These are phyloP conservation scores for Amphimedon queenslandica DNA, from an alignment of 37 sponge, comb jelly and placozoan genomes.

Conservation along the genomic window DNA sequence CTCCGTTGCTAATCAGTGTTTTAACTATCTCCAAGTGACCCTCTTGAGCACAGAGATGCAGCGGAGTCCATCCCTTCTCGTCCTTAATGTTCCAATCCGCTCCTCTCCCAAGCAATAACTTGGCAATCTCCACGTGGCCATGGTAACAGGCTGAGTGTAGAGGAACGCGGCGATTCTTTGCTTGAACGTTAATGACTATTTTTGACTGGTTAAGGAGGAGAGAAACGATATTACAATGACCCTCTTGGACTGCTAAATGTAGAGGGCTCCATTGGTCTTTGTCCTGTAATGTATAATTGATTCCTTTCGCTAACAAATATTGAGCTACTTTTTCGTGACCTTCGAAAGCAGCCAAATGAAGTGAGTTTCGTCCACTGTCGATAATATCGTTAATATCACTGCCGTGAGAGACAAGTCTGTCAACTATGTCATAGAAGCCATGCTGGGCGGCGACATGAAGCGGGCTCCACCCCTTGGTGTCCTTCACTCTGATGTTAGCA, in stretches of 20 bases:
- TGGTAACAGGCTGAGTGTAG: conserved; percentile 59
- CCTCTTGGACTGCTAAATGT: conserved; percentile 78
- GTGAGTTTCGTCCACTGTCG: conserved; percentile 61
- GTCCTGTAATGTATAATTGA: conserved; percentile 55
- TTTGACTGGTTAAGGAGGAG: conserved; percentile 24
- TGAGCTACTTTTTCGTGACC: conserved; percentile 55
- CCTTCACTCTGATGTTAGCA: conserved; percentile 26
- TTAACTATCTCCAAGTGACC: conserved; percentile 64
- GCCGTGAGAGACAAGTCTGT: conserved; percentile 33
- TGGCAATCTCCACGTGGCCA: conserved; percentile 48
- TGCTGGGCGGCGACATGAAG: conserved; percentile 80
- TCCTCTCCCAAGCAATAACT: conserved; percentile 35
- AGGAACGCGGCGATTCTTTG: conserved; percentile 72
- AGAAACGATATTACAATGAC: conserved; percentile 46
- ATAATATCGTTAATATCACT: conserved; percentile 53
- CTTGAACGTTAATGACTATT: conserved; percentile 47
- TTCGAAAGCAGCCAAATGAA: conserved; percentile 78
- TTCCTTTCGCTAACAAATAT: conserved; percentile 38
- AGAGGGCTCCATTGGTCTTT: conserved; percentile 80
- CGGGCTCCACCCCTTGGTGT: conserved; percentile 69
- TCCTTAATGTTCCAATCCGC: conserved; percentile 48
- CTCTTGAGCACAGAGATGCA: conserved; percentile 65
- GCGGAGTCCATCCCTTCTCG: conserved; percentile 85
- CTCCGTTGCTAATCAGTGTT: conserved; percentile 37
- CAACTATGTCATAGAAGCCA: conserved; percentile 50